Base-by-base conservation (phyloP, 2,113 vertebrate genomes). In the Pao palembangensis region DNA sequence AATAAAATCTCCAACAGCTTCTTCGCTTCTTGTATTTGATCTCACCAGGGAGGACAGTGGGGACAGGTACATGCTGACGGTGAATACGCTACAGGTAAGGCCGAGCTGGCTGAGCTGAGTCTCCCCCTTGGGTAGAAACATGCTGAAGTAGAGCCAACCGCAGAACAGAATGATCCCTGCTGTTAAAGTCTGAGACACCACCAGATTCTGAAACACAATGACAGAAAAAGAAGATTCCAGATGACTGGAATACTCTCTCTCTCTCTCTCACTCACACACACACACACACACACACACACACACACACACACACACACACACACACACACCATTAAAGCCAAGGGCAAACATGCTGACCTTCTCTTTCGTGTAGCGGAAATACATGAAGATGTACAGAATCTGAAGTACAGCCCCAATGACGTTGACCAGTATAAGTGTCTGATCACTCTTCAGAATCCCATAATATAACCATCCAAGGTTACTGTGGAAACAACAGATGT, bases 401-500 rank as follows among this genome's bases (percentile, higher is more conserved):
- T 98, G 95, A 34, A 98, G 91, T 0, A 81, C 18, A 0, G 92
- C 93, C 1, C 96, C 96, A 0, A 95, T 78, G 0, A 80, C 4
- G 57, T 98, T 98, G 56, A 98, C 94, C 0, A 85, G 1, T 38
- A 95, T 73, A 41, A 98, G 61, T 0, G 94, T 98, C 25, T 87
- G 65, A 1, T 96, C 94, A 0, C 20, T 71, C 80, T 95, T 98
- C 76, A 96, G 76, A 15, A 85, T 66, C 47, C 96, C 96, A 1
- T 98, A 98, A 78, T 93, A 94, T 78, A 96, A 70, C 95, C 96
- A 98, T 50, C 94, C 90, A 43, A 98, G 76, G 89, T 95, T 98
- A 83, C 95, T 98, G 85, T 67, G 63, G 76, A 56, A 63, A 76
- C 58, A 23, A 50, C 48, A 59, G 6, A 16, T 20, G 28, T 2